Evolutionary conservation across 1,140 invertebrate species (phyloP).

Genomic region (Phenacoccus solenopsis): DNA sequence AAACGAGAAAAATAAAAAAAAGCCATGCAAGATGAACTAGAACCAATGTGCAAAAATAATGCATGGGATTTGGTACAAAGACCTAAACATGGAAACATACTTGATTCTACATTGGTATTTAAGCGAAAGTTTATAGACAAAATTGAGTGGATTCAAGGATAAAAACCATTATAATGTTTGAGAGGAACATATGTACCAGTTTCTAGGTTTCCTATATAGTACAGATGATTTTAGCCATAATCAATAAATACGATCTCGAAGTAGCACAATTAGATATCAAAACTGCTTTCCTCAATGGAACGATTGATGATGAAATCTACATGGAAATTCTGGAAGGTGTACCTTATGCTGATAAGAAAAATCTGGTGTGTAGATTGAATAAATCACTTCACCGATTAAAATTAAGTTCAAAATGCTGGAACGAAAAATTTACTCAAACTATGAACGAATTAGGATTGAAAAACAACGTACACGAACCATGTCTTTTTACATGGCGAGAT

Average conservation of each 20-base stretch:
- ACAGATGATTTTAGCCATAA: conserved; percentile 32
- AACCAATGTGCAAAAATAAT: conserved; percentile 20
- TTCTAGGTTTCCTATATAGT: conserved; percentile 30
- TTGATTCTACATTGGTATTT: conserved; percentile 26
- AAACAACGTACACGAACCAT: background rate
- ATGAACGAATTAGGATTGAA: conserved; percentile 26
- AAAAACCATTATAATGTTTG: conserved; percentile 29
- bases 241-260: conserved; percentile 30
- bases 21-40: conserved; percentile 25
- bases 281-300: conserved; percentile 36
- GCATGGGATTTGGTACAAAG: conserved; percentile 19
- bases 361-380: conserved; percentile 22
- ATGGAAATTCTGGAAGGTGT: conserved; percentile 14
- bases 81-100: conserved; percentile 13
- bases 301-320: conserved; percentile 19
- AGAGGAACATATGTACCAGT: conserved; percentile 34
- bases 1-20: conserved; percentile 21
- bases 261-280: conserved; percentile 33
- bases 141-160: conserved; percentile 27
- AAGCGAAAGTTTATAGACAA: background rate
- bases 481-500: background rate
- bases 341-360: conserved; percentile 1
- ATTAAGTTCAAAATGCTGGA: conserved; percentile 12
- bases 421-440: conserved; percentile 8
- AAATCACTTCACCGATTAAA: conserved; percentile 13